Evolutionary conservation across 1,140 invertebrate species (phyloP).

Genomic region (Pseudomyrmex dendroicus): DNA sequence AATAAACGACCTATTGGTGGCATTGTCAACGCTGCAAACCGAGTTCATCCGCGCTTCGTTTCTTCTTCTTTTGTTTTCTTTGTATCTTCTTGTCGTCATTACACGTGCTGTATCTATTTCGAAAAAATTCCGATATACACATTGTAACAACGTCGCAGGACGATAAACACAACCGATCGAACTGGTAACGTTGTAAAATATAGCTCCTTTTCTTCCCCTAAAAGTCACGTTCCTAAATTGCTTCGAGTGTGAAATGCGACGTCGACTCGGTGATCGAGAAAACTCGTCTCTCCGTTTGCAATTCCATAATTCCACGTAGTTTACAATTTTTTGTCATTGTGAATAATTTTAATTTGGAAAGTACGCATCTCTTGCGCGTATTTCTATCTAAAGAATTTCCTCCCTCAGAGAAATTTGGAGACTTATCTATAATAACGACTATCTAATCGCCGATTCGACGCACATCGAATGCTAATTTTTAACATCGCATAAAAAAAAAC

Average conservation of each 20-base stretch:
- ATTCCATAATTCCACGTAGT: neutral
- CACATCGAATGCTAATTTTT: neutral
- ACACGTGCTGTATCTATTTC: neutral
- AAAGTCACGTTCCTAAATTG: conserved; percentile 47
- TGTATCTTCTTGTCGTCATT: too few species aligned
- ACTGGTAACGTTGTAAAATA: conserved; percentile 37
- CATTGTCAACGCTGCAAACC: conserved; percentile 25
- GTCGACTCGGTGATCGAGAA: conserved; percentile 1
- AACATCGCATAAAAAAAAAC: conserved; percentile 20
- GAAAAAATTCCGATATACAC: conserved; percentile 1
- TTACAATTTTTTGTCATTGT: neutral
- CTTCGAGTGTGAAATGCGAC: conserved; percentile 12
- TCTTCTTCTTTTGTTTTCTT: neutral
- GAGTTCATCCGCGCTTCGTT: neutral
- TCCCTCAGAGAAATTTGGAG: neutral
- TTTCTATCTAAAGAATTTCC: neutral
- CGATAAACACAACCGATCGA: conserved; percentile 45
- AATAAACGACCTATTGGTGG: conserved; percentile 59
- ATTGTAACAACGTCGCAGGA: neutral
- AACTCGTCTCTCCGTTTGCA: conserved; percentile 6
- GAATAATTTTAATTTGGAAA: too few species aligned
- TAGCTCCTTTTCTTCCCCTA: neutral
- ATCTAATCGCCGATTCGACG: conserved; percentile 16
- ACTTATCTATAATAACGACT: neutral
- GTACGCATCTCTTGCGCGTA: too few species aligned